phyloP scores from a whole-genome alignment of 2,113 vertebrate species.

The Phylloscopus trochilus region DNA sequence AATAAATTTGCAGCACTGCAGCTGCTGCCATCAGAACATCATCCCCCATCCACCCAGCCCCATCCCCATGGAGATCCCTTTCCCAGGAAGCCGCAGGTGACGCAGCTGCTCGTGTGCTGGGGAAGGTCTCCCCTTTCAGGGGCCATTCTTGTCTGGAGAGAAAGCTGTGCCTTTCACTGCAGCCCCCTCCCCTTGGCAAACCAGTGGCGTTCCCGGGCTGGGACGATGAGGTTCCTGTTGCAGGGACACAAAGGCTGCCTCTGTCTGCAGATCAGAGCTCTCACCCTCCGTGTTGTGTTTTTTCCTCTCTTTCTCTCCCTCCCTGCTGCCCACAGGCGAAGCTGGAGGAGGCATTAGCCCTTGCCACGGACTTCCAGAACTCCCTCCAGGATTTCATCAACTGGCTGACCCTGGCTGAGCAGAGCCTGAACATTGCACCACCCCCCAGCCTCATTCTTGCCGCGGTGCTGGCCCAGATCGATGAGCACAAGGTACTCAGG shows the following conservation, averaged over 20 bases:
- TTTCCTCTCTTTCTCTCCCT: background rate
- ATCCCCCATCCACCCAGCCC: background rate
- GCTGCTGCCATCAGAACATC: background rate
- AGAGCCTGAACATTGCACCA: slow-evolving; percentile 90
- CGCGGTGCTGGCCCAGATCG: slow-evolving; percentile 93
- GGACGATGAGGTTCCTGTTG: background rate
- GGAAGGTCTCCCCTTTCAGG: slow-evolving; percentile 14
- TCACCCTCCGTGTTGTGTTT: background rate
- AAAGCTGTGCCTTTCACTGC: background rate
- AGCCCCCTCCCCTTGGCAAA: slow-evolving; percentile 29
- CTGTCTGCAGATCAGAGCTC: slow-evolving; percentile 40
- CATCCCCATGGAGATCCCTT: background rate
- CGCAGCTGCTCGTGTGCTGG: background rate
- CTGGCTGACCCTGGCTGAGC: slow-evolving; percentile 96
- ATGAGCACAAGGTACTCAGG: slow-evolving; percentile 91
- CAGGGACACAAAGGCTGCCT: slow-evolving; percentile 32
- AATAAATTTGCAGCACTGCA: background rate
- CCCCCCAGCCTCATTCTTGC: slow-evolving; percentile 90
- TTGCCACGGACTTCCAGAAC: slow-evolving; percentile 94
- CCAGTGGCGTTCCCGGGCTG: background rate
- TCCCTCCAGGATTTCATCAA: slow-evolving; percentile 98
- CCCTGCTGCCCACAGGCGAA: slow-evolving; percentile 76
- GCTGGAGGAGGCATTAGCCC: slow-evolving; percentile 88
- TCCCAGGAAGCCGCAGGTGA: background rate
- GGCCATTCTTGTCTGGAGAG: background rate